Percentiles rank a stretch among this genome's conserved stretches.
These are phyloP conservation scores for Muntiacus muntjak DNA, from an alignment of 2,113 vertebrate genomes.

Conservation along the genomic window DNA sequence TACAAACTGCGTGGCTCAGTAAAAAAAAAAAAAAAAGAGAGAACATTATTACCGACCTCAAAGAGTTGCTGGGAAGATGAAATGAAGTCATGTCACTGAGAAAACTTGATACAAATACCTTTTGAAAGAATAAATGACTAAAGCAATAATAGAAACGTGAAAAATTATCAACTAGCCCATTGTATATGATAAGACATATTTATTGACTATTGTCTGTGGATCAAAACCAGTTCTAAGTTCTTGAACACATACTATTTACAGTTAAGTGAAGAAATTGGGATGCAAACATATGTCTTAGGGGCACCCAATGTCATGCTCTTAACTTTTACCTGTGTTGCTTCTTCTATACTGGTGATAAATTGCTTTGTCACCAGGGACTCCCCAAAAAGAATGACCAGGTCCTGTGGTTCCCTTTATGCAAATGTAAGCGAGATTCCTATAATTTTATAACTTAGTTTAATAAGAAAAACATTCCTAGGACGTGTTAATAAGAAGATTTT, in stretches of 20 bases:
- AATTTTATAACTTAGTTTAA: neutral
- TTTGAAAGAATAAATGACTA: neutral
- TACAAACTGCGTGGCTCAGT: neutral
- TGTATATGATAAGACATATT: neutral
- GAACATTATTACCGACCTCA: neutral
- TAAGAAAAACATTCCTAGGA: neutral
- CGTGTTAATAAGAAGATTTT: neutral
- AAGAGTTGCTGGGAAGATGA: neutral
- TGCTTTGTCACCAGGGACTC: neutral
- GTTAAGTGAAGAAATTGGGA: neutral
- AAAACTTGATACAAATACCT: neutral
- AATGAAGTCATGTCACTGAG: neutral
- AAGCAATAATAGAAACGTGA: neutral
- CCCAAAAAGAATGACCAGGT: neutral
- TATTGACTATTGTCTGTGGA: neutral
- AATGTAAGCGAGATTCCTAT: neutral
- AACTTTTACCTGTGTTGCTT: neutral
- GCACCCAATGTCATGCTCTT: no score
- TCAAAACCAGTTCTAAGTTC: neutral
- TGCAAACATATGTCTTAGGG: neutral
- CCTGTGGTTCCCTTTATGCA: neutral
- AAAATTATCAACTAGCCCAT: neutral
- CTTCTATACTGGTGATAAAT: neutral
- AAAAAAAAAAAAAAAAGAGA: neutral
- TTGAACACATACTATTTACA: neutral